Base-by-base conservation (phyloP, 2,113 vertebrate genomes). In the Zosterops lateralis region DNA sequence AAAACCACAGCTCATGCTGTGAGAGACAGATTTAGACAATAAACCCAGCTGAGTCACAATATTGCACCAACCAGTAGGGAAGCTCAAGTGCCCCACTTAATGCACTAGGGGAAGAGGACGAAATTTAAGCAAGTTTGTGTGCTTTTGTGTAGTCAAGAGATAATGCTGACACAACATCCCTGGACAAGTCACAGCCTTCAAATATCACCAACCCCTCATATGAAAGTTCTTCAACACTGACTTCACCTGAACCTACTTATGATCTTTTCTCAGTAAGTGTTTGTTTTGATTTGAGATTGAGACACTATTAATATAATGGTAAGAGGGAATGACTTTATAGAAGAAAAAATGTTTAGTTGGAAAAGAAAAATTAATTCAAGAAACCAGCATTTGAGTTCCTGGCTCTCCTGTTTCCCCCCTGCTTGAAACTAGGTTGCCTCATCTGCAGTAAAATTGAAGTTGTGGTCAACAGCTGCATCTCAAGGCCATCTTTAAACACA, bases 181-280 rank as follows among this genome's bases (percentile, higher is more conserved):
- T 97, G 28, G 96, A 97, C 76, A 97, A 96, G 40, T 38, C 95
- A 44, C 95, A 38, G 45, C 90, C 96, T 18, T 91, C 97, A 93
- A 98, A 95, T 16, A 95, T 98, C 92, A 84, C 95, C 6, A 98
- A 98, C 75, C 98, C 97, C 32, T 87, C 96, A 32, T 98, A 98
- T 2, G 97, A 98, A 85, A 96, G 73, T n/a, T 53, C 88, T 16
- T 47, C 94, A 8, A 40, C 77, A 0, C 32, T 67, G 17, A 24
- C 86, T 76, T 74, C 92, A 71, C 70, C 93, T 15, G 97, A 97
- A 44, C 81, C 93, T 28, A 31, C 96, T 44, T 96, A 94, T 0
- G 95, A 98, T 67, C 95, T 96, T 34, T 97, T 98, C 79, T 53
- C 45, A n/a, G 98, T 98, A 97, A 97, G 97, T 97, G 26, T 34